Percentiles rank a stretch among this genome's conserved stretches.
Evolutionary conservation across 2,113 vertebrate genomes (phyloP).

Genomic region (Nettapus auritus): DNA sequence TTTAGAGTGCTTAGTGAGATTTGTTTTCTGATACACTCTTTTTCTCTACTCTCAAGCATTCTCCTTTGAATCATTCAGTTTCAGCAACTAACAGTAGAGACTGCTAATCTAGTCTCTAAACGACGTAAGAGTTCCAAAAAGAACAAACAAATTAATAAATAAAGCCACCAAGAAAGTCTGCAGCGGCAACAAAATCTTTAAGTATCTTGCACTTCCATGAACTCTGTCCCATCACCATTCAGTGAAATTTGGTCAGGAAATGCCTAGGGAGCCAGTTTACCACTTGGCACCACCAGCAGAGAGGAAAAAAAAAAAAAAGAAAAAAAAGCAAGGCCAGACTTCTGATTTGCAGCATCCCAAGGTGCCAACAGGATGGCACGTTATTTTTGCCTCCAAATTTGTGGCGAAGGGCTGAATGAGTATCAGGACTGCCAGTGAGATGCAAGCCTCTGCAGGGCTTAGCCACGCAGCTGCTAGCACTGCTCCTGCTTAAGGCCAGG

Average conservation of each 20-base stretch:
- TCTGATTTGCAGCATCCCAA: neutral
- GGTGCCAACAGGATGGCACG: neutral
- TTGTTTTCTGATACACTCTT: neutral
- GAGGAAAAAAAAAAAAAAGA: neutral
- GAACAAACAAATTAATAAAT: neutral
- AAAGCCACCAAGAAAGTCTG: neutral
- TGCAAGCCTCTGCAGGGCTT: neutral
- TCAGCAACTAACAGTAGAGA: neutral
- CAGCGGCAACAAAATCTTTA: slow-evolving; percentile 13
- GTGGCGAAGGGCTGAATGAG: neutral
- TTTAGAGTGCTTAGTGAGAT: neutral
- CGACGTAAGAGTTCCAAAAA: neutral
- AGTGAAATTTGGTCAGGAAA: neutral
- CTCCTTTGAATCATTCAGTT: neutral
- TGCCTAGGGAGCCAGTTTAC: neutral
- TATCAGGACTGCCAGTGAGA: neutral
- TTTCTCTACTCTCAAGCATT: neutral
- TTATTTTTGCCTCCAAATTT: neutral
- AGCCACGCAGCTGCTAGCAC: neutral
- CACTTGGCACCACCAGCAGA: neutral
- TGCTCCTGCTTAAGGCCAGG: neutral
- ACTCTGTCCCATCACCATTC: neutral
- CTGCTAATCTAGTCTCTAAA: neutral
- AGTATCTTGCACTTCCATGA: neutral
- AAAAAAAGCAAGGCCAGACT: neutral